Conservation (phyloP, 2,888 invertebrate species). For the Tineola bisselliella region DNA sequence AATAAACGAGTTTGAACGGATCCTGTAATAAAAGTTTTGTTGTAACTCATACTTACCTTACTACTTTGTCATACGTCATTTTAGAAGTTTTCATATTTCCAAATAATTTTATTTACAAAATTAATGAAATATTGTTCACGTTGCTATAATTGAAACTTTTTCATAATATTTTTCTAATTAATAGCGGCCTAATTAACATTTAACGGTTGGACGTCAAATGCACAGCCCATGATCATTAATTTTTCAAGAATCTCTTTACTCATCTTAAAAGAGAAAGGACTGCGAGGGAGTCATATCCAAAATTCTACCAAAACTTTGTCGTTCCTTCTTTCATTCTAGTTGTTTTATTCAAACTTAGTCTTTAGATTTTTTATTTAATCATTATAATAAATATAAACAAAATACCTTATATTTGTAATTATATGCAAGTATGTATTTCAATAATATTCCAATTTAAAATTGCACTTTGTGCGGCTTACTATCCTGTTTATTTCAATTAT, state of each 20-base stretch:
- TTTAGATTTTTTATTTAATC: neutral
- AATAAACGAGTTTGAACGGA: too few species aligned
- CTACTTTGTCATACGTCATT: too few species aligned
- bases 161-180: constrained; percentile 5
- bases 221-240: constrained; percentile 28
- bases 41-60: neutral
- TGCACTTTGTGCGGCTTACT: too few species aligned
- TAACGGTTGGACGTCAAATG: constrained; percentile 23
- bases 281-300: neutral
- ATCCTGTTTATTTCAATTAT: too few species aligned
- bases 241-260: constrained; percentile 21
- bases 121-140: neutral
- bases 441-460: too few species aligned
- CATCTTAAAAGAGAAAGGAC: neutral
- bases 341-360: neutral
- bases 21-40: too few species aligned
- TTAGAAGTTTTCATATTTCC: too few species aligned
- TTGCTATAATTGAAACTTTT: neutral
- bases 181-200: constrained; percentile 17
- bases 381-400: neutral
- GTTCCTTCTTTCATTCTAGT: neutral
- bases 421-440: too few species aligned
- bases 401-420: neutral
- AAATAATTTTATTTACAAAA: neutral
- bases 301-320: neutral